Evolutionary conservation across 2,797 vertebrate species (phyloP).

Genomic region (Lagorchestes hirsutus): DNA sequence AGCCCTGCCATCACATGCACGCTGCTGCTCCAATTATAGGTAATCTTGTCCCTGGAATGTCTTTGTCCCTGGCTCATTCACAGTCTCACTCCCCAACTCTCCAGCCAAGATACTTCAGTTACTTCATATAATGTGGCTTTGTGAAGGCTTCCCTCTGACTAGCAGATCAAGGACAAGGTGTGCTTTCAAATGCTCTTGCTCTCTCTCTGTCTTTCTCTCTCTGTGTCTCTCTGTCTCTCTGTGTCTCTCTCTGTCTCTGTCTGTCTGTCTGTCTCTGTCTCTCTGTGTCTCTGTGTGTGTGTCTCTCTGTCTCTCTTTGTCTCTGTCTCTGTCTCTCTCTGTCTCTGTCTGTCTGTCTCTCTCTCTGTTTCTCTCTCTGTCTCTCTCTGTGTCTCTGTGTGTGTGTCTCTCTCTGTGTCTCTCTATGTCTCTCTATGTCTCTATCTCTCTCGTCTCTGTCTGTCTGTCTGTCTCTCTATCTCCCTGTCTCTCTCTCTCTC

Average conservation of each 20-base stretch:
- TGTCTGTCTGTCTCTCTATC: not conserved
- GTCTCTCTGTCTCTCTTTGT: no score
- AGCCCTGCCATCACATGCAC: not conserved
- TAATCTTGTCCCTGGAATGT: constrained; percentile 36
- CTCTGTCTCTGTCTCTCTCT: no score
- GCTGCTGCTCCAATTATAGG: constrained; percentile 77
- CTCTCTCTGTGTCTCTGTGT: no score
- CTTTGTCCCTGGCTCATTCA: constrained; percentile 70
- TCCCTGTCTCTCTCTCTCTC: not conserved
- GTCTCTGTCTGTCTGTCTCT: no score
- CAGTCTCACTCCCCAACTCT: not conserved
- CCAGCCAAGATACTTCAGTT: not conserved
- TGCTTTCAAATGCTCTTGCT: not conserved
- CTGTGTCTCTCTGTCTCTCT: no score
- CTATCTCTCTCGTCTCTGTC: no score
- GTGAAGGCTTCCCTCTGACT: not conserved
- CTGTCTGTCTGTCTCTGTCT: no score
- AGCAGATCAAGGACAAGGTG: not conserved
- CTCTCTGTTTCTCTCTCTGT: no score
- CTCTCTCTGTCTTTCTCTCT: not conserved
- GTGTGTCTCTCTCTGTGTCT: no score
- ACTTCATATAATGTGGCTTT: constrained; percentile 33
- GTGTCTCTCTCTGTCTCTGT: no score
- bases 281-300: no score
- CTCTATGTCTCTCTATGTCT: no score